phyloP scores from a whole-genome alignment of 2,888 invertebrate genomes.

The Cactoblastis cactorum region DNA sequence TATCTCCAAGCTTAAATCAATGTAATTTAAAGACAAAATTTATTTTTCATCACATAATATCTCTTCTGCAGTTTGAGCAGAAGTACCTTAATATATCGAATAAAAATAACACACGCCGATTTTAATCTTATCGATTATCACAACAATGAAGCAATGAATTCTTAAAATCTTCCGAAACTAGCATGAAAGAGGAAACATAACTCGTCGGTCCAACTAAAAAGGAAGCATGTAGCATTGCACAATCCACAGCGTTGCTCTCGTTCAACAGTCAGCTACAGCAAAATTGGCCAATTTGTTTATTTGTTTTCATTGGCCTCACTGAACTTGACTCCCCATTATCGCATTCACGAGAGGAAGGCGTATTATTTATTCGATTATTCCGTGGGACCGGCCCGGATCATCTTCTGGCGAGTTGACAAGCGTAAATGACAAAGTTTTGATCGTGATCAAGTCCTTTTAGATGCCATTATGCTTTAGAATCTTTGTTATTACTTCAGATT shows the following conservation, averaged over 20 bases:
- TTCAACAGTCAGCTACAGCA: constrained; percentile 56
- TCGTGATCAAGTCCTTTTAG: constrained; percentile 15
- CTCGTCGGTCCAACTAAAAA: constrained; percentile 65
- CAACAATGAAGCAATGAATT: background rate
- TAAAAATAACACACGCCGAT: too few species aligned
- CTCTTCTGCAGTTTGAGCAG: too few species aligned
- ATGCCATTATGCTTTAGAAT: background rate
- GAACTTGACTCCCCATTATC: constrained; percentile 79
- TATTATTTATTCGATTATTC: constrained; percentile 76
- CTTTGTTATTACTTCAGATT: too few species aligned
- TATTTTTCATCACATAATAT: too few species aligned
- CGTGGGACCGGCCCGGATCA: constrained; percentile 67
- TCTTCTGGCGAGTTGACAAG: constrained; percentile 24
- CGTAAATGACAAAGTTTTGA: constrained; percentile 25
- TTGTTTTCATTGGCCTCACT: constrained; percentile 78
- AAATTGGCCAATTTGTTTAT: constrained; percentile 80
- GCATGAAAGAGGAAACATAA: constrained; percentile 62
- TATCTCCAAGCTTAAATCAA: too few species aligned
- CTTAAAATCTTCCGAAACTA: constrained; percentile 34
- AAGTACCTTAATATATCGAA: too few species aligned
- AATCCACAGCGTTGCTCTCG: constrained; percentile 57
- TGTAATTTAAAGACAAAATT: too few species aligned
- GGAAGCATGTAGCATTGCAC: constrained; percentile 73
- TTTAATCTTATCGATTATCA: too few species aligned
- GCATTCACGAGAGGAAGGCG: constrained; percentile 77